These are phyloP conservation scores for Pachyrhynchus sulphureomaculatus DNA, from an alignment of 1,140 invertebrate species.

Conservation along the genomic window DNA sequence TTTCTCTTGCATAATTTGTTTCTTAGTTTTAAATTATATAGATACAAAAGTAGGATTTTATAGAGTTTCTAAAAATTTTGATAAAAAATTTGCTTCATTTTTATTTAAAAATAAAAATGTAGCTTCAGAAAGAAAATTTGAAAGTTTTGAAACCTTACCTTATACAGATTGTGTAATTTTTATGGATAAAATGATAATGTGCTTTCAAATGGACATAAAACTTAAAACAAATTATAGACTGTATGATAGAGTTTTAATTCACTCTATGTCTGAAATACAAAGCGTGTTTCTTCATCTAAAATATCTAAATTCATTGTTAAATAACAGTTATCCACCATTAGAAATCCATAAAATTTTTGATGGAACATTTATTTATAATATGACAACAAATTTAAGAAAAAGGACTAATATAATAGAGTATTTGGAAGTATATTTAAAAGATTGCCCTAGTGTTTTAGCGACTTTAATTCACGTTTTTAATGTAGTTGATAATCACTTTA, in stretches of 20 bases:
- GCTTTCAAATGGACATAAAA: slow-evolving; percentile 64
- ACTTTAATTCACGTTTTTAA: slow-evolving; percentile 2
- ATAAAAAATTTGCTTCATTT: slow-evolving; percentile 31
- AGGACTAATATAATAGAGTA: slow-evolving; percentile 27
- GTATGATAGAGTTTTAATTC: slow-evolving; percentile 62
- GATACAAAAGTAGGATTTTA: slow-evolving; percentile 60
- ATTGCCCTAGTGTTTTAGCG: slow-evolving; percentile 12
- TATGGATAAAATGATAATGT: slow-evolving; percentile 60
- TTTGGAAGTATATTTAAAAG: slow-evolving; percentile 11
- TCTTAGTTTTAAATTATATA: slow-evolving; percentile 62
- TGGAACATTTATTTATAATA: slow-evolving; percentile 74
- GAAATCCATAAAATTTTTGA: slow-evolving; percentile 63
- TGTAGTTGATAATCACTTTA: not conserved
- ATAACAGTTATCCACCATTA: slow-evolving; percentile 56
- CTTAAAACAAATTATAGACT: slow-evolving; percentile 60
- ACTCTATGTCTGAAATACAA: slow-evolving; percentile 74
- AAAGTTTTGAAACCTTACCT: slow-evolving; percentile 54
- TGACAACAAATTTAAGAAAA: slow-evolving; percentile 48
- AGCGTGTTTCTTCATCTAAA: slow-evolving; percentile 62
- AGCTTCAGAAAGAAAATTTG: slow-evolving; percentile 42
- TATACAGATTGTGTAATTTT: slow-evolving; percentile 57
- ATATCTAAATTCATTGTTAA: slow-evolving; percentile 66
- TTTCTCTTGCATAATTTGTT: slow-evolving; percentile 61
- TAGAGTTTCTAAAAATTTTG: slow-evolving; percentile 48
- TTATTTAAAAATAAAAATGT: slow-evolving; percentile 33